phyloP scores from a whole-genome alignment of 2,888 invertebrate species.

The Andrena camellia region DNA sequence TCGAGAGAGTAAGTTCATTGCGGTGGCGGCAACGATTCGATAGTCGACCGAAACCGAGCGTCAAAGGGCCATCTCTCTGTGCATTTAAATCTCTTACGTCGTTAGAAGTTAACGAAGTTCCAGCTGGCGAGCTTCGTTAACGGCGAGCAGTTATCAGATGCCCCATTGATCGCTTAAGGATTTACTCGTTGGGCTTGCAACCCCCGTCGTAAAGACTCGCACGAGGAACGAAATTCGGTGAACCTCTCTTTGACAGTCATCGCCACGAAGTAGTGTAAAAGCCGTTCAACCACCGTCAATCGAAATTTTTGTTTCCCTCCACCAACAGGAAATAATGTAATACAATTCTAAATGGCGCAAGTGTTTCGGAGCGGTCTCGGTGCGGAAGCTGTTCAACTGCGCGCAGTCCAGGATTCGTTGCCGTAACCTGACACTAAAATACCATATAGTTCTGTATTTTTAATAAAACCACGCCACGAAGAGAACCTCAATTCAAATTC shows the following conservation, averaged over 20 bases:
- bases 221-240: not conserved
- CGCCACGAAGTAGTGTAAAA: not conserved
- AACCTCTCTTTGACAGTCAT: not conserved
- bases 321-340: not conserved
- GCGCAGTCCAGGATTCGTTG: too few relatives aligned
- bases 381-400: too few relatives aligned
- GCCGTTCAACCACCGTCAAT: not conserved
- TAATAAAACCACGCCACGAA: too few relatives aligned
- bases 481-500: too few relatives aligned
- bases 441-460: too few relatives aligned
- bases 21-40: not conserved
- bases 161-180: conserved; percentile 34
- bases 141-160: conserved; percentile 35
- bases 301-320: not conserved
- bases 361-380: too few relatives aligned
- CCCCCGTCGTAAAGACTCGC: not conserved
- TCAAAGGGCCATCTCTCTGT: conserved; percentile 40
- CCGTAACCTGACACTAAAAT: too few relatives aligned
- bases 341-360: too few relatives aligned
- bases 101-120: conserved; percentile 52
- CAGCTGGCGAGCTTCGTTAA: conserved; percentile 38
- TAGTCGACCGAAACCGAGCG: conserved; percentile 12
- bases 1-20: not conserved
- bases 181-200: not conserved
- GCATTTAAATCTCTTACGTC: conserved; percentile 56